Base-by-base conservation (phyloP, 1,140 invertebrate genomes). In the Goniozus legneri region DNA sequence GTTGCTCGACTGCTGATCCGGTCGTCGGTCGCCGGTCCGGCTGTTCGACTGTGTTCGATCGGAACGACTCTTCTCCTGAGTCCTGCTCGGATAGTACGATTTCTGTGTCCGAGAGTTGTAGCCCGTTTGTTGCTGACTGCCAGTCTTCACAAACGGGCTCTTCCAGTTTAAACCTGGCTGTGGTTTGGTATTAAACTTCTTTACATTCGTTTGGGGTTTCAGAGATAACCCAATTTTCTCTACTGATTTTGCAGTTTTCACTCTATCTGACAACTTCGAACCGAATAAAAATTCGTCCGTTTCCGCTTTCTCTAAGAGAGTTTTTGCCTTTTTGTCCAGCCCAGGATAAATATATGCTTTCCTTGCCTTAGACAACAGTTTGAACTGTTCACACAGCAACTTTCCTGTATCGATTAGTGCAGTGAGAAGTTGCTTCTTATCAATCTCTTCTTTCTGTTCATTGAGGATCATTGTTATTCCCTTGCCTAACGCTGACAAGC, bases 121-220 rank as follows among this genome's bases (percentile, higher is more conserved):
- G 12, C 12, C 24, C 6, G 12, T 27, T 27, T 12, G 6, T 27
- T 27, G 24, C 24, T 27, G 24, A 27, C 6, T 27, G 6, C 6
- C 6, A 27, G 6, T 6, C 6, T 27, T 27, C 12, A n/a, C 14
- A 24, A 18, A 14, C 7, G 15, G 40, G 40, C 19, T 24, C 15
- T 42, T 42, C 15, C 40, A 42, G 40, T 42, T 27, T 42, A 42
- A 42, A 42, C 6, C 24, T 27, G 24, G 6, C 12, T 27, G 6
- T 27, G 24, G 12, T 6, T 6, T 27, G 12, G 6, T 27, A 12
- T 6, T 6, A 7, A 7, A 12, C 24, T 6, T 6, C 12, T 27
- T 27, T 27, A 7, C 12, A 6, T 6, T 6, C 24, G 12, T 6
- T 7, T 27, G 24, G 6, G 24, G 6, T 27, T 27, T 12, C 24